Percentiles rank a stretch among this genome's conserved stretches.
Evolutionary conservation across 2,113 vertebrate species (phyloP).

Genomic region (Syrrhaptes paradoxus): DNA sequence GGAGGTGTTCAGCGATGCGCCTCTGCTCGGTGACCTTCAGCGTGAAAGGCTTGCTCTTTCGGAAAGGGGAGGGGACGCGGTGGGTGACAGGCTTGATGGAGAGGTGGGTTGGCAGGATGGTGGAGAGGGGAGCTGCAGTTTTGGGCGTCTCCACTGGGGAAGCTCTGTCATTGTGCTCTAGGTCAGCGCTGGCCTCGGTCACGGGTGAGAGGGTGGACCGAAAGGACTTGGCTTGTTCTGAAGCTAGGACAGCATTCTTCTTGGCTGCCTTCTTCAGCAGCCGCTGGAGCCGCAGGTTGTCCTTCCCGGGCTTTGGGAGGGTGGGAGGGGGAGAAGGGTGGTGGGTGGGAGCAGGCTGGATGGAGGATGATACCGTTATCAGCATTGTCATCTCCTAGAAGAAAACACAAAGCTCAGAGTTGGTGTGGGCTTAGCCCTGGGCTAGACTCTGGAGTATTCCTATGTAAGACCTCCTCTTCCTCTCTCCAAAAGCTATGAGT

Average conservation of each 20-base stretch:
- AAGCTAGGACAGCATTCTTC: constrained; percentile 73
- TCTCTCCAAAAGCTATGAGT: not conserved
- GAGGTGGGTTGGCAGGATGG: constrained; percentile 13
- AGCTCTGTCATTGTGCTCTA: constrained; percentile 75
- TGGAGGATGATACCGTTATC: constrained; percentile 71
- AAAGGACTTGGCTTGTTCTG: constrained; percentile 73
- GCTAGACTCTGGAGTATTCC: not conserved
- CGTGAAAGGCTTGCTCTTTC: constrained; percentile 58
- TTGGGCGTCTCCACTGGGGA: constrained; percentile 61
- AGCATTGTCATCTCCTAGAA: constrained; percentile 82
- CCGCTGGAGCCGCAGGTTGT: constrained; percentile 86
- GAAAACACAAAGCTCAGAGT: not conserved
- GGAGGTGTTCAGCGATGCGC: constrained; percentile 58
- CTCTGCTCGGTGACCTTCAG: constrained; percentile 55
- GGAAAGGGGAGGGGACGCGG: constrained; percentile 72
- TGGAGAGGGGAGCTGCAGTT: not conserved
- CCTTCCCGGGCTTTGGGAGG: constrained; percentile 88
- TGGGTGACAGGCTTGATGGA: constrained; percentile 50
- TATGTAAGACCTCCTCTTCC: not conserved
- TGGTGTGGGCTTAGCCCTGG: not conserved
- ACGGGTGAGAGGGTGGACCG: constrained; percentile 89
- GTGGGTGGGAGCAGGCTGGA: constrained; percentile 34
- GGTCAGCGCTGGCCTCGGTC: constrained; percentile 87
- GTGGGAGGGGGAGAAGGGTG: constrained; percentile 84
- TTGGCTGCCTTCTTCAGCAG: constrained; percentile 86